Conservation (phyloP, 2,888 invertebrate species). For the Sacculina carcini region DNA sequence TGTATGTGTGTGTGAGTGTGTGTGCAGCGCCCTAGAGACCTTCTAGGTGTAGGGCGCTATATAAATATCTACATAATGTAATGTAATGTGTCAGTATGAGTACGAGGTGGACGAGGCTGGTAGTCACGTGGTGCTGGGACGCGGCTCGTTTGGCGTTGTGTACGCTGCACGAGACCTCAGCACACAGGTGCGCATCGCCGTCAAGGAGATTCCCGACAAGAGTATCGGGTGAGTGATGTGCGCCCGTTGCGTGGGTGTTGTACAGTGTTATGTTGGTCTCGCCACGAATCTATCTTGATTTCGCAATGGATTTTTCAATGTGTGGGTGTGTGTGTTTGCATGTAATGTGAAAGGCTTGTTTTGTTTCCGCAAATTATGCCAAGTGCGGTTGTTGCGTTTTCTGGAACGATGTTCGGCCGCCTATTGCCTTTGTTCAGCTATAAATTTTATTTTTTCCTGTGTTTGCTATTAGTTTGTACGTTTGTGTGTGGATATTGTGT, state of each 20-base stretch:
- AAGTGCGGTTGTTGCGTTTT: no score
- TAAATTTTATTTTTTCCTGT: no score
- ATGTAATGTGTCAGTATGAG: no score
- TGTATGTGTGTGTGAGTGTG: no score
- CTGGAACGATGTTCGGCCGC: background rate
- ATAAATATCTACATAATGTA: no score
- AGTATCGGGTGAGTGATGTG: constrained; percentile 38
- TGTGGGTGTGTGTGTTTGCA: no score
- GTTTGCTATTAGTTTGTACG: background rate
- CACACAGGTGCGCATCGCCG: constrained; percentile 80
- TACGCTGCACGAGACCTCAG: constrained; percentile 78
- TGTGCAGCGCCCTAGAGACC: no score
- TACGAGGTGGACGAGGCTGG: constrained; percentile 81
- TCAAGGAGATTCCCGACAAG: constrained; percentile 92
- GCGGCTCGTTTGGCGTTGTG: constrained; percentile 84
- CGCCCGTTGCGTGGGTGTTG: background rate
- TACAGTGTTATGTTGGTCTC: no score
- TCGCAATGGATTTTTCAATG: no score
- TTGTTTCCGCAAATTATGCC: background rate
- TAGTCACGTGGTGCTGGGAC: constrained; percentile 59
- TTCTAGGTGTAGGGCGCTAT: no score
- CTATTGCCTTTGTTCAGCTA: background rate
- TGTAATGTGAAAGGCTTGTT: no score
- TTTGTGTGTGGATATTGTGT: constrained; percentile 5
- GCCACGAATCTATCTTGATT: no score